Evolutionary conservation across 2,113 vertebrate genomes (phyloP).

Genomic region (Pterocles gutturalis): DNA sequence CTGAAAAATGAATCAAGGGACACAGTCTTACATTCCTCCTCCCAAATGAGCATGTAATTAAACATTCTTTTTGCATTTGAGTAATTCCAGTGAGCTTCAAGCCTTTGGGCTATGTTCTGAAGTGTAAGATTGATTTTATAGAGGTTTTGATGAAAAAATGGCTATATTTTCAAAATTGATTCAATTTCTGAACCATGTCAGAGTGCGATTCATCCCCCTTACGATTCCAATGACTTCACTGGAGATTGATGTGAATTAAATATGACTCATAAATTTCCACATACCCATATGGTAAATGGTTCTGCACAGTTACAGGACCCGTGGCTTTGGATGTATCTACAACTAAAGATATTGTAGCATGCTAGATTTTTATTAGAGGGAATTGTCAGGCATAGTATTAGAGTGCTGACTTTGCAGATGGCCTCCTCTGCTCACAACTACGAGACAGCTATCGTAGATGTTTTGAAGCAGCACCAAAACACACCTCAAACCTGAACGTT

Average conservation of each 20-base stretch:
- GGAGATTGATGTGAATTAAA: slow-evolving; percentile 19
- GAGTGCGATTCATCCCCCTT: not conserved
- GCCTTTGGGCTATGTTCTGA: slow-evolving; percentile 32
- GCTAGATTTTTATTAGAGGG: not conserved
- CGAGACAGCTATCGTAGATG: rapidly evolving
- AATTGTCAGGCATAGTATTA: not conserved
- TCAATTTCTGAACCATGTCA: not conserved
- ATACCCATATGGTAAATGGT: not conserved
- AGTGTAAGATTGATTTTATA: slow-evolving; percentile 43
- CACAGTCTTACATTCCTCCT: not conserved
- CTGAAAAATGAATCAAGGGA: slow-evolving; percentile 28
- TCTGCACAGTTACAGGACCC: not conserved
- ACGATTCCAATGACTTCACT: not conserved
- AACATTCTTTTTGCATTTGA: slow-evolving; percentile 54
- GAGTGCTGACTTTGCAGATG: not conserved
- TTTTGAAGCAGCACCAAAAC: not conserved
- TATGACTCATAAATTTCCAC: not conserved
- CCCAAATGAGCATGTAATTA: slow-evolving; percentile 57
- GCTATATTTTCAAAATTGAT: not conserved
- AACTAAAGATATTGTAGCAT: not conserved
- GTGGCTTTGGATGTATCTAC: not conserved
- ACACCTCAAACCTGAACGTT: not conserved
- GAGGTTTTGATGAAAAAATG: slow-evolving; percentile 5
- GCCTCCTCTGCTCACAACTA: not conserved
- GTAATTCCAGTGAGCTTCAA: not conserved